A percentile compares a stretch with the other conserved stretches of the same genome.
phyloP scores from a whole-genome alignment of 2,797 vertebrate genomes.

The Diplodus sargus region DNA sequence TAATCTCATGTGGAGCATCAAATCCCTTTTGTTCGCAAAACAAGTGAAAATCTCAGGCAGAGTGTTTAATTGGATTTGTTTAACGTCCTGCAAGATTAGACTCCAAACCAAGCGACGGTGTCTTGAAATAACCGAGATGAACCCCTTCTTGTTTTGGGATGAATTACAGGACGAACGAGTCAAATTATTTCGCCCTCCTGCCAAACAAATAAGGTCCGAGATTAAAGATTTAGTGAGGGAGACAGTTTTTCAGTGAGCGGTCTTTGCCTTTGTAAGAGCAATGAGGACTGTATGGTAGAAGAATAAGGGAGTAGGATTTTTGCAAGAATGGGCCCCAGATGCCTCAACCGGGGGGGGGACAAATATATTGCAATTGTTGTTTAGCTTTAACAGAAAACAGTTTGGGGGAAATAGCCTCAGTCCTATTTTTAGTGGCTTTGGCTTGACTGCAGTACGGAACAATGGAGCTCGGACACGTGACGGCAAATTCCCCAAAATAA shows the following conservation, averaged over 20 bases:
- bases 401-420: constrained; percentile 11
- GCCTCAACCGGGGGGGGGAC: background rate
- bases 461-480: constrained; percentile 35
- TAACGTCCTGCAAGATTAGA: constrained; percentile 18
- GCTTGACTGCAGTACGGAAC: constrained; percentile 32
- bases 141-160: background rate
- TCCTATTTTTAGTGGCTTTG: constrained; percentile 41
- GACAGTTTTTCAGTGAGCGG: background rate
- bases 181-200: background rate
- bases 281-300: background rate
- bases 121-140: constrained; percentile 23
- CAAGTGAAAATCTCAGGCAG: constrained; percentile 3
- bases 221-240: background rate
- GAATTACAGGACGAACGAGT: constrained; percentile 1
- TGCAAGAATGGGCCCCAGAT: background rate
- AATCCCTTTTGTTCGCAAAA: background rate
- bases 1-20: constrained; percentile 5
- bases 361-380: background rate
- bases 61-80: constrained; percentile 35
- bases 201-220: background rate
- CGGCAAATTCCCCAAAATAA: constrained; percentile 46
- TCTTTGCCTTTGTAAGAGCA: background rate
- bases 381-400: constrained; percentile 14
- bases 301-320: background rate
- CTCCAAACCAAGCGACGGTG: background rate